Evolutionary conservation across 2,797 vertebrate genomes (phyloP).

Genomic region (Furcifer pardalis): DNA sequence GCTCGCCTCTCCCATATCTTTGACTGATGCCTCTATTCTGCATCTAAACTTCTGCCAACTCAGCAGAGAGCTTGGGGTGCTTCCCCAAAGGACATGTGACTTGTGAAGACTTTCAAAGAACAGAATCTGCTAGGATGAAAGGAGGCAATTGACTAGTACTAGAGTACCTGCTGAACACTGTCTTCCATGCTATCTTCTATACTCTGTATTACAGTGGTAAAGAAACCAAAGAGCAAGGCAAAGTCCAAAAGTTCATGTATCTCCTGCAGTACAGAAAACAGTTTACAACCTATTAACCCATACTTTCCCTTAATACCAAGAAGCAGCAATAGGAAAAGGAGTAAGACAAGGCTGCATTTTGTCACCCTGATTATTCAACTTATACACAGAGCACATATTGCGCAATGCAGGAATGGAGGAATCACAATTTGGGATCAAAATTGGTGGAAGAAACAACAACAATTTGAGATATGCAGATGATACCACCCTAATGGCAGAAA

Average conservation of each 20-base stretch:
- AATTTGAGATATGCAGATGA: too few relatives aligned
- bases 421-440: too few relatives aligned
- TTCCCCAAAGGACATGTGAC: background rate
- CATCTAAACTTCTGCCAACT: background rate
- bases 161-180: too few relatives aligned
- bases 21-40: conserved; percentile 5
- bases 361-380: too few relatives aligned
- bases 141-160: background rate
- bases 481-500: too few relatives aligned
- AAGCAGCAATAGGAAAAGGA: background rate
- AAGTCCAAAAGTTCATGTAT: background rate
- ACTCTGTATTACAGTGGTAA: background rate
- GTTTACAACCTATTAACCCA: background rate
- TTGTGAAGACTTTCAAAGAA: background rate
- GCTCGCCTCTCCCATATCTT: background rate
- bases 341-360: too few relatives aligned
- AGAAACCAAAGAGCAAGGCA: background rate
- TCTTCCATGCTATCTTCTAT: background rate
- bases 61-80: background rate
- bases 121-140: background rate
- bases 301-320: background rate
- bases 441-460: too few relatives aligned
- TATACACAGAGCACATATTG: too few relatives aligned
- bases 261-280: background rate
- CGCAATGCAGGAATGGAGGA: too few relatives aligned